These are phyloP conservation scores for Helarctos malayanus DNA, from an alignment of 2,797 vertebrate genomes.

Conservation along the genomic window DNA sequence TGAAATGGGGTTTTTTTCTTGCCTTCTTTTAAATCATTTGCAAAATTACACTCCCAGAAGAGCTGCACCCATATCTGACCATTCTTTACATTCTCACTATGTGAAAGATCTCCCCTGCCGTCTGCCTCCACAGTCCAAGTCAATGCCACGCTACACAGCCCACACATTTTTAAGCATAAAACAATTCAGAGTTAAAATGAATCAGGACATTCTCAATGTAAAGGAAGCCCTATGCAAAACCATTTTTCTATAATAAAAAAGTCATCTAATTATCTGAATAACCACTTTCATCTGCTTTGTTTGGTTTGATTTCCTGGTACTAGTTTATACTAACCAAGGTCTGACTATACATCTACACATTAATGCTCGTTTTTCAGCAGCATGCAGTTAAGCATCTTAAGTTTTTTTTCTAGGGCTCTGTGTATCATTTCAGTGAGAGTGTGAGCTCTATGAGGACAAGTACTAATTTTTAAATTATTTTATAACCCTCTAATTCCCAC, in stretches of 20 bases:
- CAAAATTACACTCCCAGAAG: neutral
- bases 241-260: neutral
- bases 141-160: neutral
- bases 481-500: neutral
- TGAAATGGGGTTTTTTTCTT: neutral
- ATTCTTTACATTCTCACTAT: neutral
- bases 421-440: neutral
- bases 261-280: neutral
- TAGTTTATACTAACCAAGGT: conserved; percentile 8
- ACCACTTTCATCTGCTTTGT: neutral
- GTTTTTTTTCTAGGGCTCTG: neutral
- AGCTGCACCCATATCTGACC: neutral
- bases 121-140: neutral
- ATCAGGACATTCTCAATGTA: neutral
- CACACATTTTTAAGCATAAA: neutral
- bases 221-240: conserved; percentile 18
- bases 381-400: neutral
- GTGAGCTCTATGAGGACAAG: neutral
- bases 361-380: neutral
- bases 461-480: conserved; percentile 41
- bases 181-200: neutral
- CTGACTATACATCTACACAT: neutral
- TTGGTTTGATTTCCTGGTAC: neutral
- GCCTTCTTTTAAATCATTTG: neutral
- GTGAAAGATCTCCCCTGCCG: neutral